Evolutionary conservation across 1,140 invertebrate genomes (phyloP).

Genomic region (Bursaphelenchus mucronatus): DNA sequence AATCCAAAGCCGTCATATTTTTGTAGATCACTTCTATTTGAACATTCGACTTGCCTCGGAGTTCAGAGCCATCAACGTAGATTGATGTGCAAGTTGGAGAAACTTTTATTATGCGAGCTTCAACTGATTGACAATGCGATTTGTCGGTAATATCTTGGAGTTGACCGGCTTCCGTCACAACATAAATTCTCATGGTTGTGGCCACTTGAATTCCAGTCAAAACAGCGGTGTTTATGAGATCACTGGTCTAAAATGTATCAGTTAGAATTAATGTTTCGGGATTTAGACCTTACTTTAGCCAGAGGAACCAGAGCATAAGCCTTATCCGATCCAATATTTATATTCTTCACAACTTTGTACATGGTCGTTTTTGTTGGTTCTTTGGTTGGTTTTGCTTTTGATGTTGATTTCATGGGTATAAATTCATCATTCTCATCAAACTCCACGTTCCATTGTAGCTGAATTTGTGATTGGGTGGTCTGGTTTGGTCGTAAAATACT

Average conservation of each 20-base stretch:
- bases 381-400: too few species aligned
- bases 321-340: neutral
- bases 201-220: conserved; percentile 86
- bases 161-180: conserved; percentile 84
- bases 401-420: too few species aligned
- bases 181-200: conserved; percentile 88
- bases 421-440: too few species aligned
- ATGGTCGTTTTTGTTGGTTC: too few species aligned
- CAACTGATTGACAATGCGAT: conserved; percentile 85
- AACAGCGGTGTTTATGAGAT: conserved; percentile 89
- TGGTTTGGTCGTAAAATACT: neutral
- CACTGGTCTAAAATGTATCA: conserved; percentile 73
- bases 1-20: conserved; percentile 77
- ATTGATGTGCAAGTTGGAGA: conserved; percentile 91
- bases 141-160: conserved; percentile 90
- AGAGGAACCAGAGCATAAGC: conserved; percentile 15
- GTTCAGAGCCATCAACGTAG: conserved; percentile 91
- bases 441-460: too few species aligned
- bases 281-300: conserved; percentile 13
- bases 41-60: conserved; percentile 85
- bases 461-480: conserved; percentile 2
- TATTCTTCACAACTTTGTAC: too few species aligned
- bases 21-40: conserved; percentile 88
- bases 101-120: conserved; percentile 92
- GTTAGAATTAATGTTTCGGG: neutral